Evolutionary conservation across 2,888 invertebrate species (phyloP).

Genomic region (Deilephila elpenor): DNA sequence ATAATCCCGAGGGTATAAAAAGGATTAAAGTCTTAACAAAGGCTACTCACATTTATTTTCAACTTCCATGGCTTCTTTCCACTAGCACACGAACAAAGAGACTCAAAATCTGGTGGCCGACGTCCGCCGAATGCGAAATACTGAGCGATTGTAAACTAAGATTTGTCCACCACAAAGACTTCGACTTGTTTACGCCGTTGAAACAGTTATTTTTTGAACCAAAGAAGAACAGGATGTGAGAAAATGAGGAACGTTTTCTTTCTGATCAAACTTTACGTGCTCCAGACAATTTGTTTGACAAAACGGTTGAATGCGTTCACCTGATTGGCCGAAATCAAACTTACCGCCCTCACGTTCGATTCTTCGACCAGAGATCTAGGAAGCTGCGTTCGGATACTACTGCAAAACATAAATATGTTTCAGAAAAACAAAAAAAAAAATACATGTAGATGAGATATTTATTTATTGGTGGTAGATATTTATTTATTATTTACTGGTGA

Average conservation of each 20-base stretch:
- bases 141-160: constrained; percentile 52
- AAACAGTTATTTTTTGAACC: constrained; percentile 68
- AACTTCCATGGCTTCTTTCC: constrained; percentile 69
- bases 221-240: constrained; percentile 61
- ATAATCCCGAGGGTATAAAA: neutral
- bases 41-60: constrained; percentile 73
- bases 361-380: constrained; percentile 63
- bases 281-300: constrained; percentile 55
- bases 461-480: too few relatives aligned
- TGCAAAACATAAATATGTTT: neutral
- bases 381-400: constrained; percentile 49
- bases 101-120: constrained; percentile 38
- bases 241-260: constrained; percentile 53
- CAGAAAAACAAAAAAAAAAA: too few relatives aligned
- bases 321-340: constrained; percentile 74
- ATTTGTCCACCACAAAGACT: constrained; percentile 49
- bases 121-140: constrained; percentile 59
- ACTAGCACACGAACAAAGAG: constrained; percentile 40
- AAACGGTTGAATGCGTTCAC: constrained; percentile 54
- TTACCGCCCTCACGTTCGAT: constrained; percentile 61
- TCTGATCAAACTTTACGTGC: constrained; percentile 50
- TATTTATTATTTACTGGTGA: too few relatives aligned
- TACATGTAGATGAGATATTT: too few relatives aligned
- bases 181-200: constrained; percentile 61
- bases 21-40: constrained; percentile 36